Evolutionary conservation across 2,888 invertebrate genomes (phyloP), one percentile per base, ranked within the genome.

Genomic region (Agrotis segetum): DNA sequence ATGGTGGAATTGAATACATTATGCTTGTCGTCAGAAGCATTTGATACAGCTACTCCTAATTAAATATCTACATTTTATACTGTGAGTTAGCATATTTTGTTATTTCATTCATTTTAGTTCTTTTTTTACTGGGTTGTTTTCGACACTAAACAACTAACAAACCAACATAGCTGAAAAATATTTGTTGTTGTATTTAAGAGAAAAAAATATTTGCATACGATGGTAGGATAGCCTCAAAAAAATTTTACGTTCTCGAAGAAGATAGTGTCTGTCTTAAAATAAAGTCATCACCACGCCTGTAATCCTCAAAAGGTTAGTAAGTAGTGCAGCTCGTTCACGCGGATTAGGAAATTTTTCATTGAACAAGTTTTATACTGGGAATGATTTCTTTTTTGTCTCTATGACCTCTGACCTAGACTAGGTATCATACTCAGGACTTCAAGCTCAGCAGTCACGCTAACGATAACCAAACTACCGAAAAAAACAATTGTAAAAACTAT

Each of bases 1-100:
- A 88, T 89, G 89, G 87, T 88, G 89, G 93, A 92, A 73, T 73
- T 73, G 72, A 73, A 93, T 94, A 93, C 86, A 92, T 93, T 93
- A 92, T 87, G 89, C 87, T 89, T 89, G 92, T 93, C 90, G 86
- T 90, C 88, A 88, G 86, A 85, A 72, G 62, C 68, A 62, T 76
- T 79, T 66, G 62, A 55, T 70, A 67, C 72, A 69, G 63, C 59
- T 79, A 61, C 64, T 79, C 24, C 46, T 75, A 81, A 72, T 79
- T 75, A 69, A 71, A 67, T 67, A 40, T 40, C 40, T 40, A 69
- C 40, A 58, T 69, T 24, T 56, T 50, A 55, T 75, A 71, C 52
- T 68, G 21, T 64, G 47, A 53, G 50, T 61, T 61, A 24, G 24
- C 21, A 56, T 64, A 24, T 66, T 67, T 17, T 29, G 14, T 72